A percentile compares a stretch with the other conserved stretches of the same genome.
phyloP scores from a whole-genome alignment of 2,888 invertebrate species.

The Malacosoma neustria region DNA sequence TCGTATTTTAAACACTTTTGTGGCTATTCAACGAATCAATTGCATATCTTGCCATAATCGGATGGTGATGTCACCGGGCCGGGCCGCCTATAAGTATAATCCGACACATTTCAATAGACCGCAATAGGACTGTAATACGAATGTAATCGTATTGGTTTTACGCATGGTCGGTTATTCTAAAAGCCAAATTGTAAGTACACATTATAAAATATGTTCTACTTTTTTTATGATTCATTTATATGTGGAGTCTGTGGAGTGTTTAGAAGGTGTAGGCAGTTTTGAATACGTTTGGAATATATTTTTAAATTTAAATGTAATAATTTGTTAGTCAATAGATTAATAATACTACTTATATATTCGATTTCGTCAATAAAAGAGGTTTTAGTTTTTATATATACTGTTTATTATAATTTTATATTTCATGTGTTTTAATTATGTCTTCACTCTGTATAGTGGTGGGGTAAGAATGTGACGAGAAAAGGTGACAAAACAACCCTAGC shows the following conservation, averaged over 20 bases:
- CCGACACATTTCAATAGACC: constrained; percentile 27
- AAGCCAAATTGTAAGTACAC: constrained; percentile 1
- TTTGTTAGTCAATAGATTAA: no score
- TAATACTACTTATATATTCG: no score
- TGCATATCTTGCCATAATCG: constrained; percentile 49
- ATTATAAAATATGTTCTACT: not conserved
- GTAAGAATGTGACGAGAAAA: no score
- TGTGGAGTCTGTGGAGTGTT: not conserved
- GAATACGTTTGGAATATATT: no score
- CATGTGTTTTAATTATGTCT: no score
- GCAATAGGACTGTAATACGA: constrained; percentile 4
- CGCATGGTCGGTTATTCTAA: not conserved
- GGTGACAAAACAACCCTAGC: no score
- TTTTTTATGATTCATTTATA: constrained; percentile 12
- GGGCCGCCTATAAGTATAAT: constrained; percentile 42
- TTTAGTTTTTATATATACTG: no score
- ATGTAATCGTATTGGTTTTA: not conserved
- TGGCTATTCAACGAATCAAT: constrained; percentile 60
- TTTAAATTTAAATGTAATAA: not conserved
- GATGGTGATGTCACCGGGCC: constrained; percentile 54
- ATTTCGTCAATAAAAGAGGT: no score
- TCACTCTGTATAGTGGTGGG: no score
- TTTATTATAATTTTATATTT: no score
- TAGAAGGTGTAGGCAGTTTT: not conserved
- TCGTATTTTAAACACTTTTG: constrained; percentile 19